These are phyloP conservation scores for Spea multiplicata DNA, from an alignment of 2,113 vertebrate species.

Conservation along the genomic window DNA sequence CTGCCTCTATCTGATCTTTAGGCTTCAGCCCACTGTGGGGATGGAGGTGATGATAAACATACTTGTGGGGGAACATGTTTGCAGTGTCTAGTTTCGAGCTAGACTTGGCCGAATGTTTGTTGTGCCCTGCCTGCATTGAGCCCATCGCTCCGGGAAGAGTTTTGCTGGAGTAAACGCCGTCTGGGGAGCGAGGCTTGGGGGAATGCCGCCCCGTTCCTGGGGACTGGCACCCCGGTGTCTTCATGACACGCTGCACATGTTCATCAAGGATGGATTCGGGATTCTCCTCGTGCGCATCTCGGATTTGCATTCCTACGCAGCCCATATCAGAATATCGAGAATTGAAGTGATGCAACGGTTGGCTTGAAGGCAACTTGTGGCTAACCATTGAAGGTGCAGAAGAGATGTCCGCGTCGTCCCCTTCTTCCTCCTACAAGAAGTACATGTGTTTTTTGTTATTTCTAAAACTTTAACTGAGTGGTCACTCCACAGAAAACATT, in stretches of 20 bases:
- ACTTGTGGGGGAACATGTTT: conserved; percentile 81
- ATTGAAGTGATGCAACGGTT: conserved; percentile 74
- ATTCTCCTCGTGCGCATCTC: conserved; percentile 90
- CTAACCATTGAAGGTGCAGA: conserved; percentile 62
- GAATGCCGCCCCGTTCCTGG: conserved; percentile 83
- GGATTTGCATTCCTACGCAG: conserved; percentile 66
- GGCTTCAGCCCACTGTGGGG: conserved; percentile 63
- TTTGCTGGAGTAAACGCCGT: conserved; percentile 67
- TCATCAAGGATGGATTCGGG: conserved; percentile 95
- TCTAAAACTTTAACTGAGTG: no score
- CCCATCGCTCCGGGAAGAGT: conserved; percentile 57
- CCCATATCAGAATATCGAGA: conserved; percentile 77
- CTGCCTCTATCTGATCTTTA: conserved; percentile 78
- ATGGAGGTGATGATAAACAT: conserved; percentile 80
- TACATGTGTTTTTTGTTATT: no score
- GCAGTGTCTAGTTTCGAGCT: conserved; percentile 71
- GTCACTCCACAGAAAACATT: no score
- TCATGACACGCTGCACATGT: conserved; percentile 94
- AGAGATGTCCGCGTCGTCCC: conserved; percentile 76
- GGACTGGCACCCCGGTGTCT: conserved; percentile 90
- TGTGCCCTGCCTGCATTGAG: conserved; percentile 61
- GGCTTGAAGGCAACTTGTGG: conserved; percentile 77
- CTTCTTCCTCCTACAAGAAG: conserved; percentile 84
- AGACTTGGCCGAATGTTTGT: conserved; percentile 74
- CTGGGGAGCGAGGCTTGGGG: conserved; percentile 83